Percentiles rank a stretch among this genome's conserved stretches.
Conservation (phyloP, 2,888 invertebrate species). For the Stratiomys singularior region DNA sequence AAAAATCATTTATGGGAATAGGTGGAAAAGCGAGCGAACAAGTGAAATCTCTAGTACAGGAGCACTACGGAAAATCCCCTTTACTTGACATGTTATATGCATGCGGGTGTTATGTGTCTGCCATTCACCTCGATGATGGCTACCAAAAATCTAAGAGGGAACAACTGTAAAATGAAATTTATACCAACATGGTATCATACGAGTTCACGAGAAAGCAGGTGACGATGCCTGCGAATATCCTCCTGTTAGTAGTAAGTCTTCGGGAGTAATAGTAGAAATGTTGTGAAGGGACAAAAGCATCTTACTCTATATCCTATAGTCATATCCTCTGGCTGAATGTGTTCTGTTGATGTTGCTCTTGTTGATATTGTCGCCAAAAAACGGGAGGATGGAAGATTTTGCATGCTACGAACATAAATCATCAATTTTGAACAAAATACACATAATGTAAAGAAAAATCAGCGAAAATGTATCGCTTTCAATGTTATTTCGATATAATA, state of each 20-base stretch:
- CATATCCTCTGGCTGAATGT: conserved; percentile 5
- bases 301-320: not conserved
- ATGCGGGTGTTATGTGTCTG: not conserved
- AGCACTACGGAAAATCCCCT: not conserved
- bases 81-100: not conserved
- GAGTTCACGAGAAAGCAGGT: not conserved
- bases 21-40: not conserved
- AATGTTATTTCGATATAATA: conserved; percentile 27
- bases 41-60: not conserved
- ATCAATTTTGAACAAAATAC: conserved; percentile 23
- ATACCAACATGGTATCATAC: not conserved
- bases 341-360: not conserved
- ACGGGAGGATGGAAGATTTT: not conserved
- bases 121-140: not conserved
- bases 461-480: conserved; percentile 33
- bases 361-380: not conserved
- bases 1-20: conserved; percentile 25
- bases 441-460: not conserved
- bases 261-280: not conserved
- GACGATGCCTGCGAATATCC: not conserved
- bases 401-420: conserved; percentile 36
- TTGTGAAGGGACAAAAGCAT: not conserved
- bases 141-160: not conserved
- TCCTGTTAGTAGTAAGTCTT: not conserved
- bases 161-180: conserved; percentile 2